These are phyloP conservation scores for Leptinotarsa defecta DNA, from an alignment of 1,140 invertebrate genomes.

Conservation along the genomic window DNA sequence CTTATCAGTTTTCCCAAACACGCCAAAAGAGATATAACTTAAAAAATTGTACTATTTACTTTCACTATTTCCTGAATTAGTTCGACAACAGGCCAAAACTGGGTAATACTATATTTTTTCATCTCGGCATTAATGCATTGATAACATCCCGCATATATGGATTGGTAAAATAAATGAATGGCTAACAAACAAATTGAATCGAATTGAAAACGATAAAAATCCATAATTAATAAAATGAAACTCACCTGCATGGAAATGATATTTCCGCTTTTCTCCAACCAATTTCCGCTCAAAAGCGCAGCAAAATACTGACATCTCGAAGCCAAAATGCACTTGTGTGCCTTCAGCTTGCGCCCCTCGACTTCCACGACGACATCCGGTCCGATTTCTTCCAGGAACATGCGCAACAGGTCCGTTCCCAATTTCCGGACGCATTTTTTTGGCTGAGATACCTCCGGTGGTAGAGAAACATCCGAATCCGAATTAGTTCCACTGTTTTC, in stretches of 20 bases:
- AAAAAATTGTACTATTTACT: no score
- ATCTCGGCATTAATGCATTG: neutral
- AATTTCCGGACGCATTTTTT: constrained; percentile 62
- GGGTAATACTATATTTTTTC: neutral
- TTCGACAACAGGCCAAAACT: neutral
- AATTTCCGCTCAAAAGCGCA: constrained; percentile 83
- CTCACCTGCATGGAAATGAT: constrained; percentile 66
- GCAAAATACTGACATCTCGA: constrained; percentile 91
- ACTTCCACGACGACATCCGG: constrained; percentile 81
- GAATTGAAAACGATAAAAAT: no score
- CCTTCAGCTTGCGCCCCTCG: constrained; percentile 75
- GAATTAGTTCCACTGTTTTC: constrained; percentile 41
- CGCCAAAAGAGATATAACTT: no score
- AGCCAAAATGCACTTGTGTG: constrained; percentile 88
- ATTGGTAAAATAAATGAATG: no score
- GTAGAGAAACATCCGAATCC: constrained; percentile 32
- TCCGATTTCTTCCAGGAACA: constrained; percentile 86
- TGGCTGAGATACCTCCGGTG: constrained; percentile 46
- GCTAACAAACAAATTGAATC: no score
- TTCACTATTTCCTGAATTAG: no score
- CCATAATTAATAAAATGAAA: neutral
- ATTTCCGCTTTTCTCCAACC: constrained; percentile 78
- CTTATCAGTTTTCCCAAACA: no score
- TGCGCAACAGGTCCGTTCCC: constrained; percentile 82
- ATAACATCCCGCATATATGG: neutral